phyloP scores from a whole-genome alignment of 2,797 vertebrate genomes.

The Danio kyathit region DNA sequence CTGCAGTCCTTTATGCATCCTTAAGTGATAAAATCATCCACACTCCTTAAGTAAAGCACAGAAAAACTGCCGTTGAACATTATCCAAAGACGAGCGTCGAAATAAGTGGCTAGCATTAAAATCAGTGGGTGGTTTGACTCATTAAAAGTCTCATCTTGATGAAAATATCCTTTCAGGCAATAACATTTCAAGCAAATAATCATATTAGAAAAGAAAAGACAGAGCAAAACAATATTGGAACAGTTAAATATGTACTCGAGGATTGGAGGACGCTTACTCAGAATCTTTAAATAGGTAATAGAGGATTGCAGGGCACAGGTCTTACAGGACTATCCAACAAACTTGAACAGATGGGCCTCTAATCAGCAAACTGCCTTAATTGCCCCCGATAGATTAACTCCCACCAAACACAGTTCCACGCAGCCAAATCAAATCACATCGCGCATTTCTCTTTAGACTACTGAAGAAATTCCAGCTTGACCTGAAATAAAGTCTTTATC shows the following conservation, averaged over 20 bases:
- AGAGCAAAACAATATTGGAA: background rate
- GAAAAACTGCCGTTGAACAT: background rate
- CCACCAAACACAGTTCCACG: conserved; percentile 62
- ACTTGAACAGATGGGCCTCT: conserved; percentile 69
- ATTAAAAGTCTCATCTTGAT: conserved; percentile 15
- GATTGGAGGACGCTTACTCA: conserved; percentile 25
- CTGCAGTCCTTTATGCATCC: background rate
- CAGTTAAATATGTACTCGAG: background rate
- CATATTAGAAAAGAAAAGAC: too few species aligned
- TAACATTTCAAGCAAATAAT: too few species aligned
- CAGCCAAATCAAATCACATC: conserved; percentile 70
- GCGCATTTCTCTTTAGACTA: conserved; percentile 68
- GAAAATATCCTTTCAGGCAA: background rate
- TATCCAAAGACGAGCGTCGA: background rate
- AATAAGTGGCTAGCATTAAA: conserved; percentile 15
- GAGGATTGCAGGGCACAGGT: conserved; percentile 59
- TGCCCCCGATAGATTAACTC: conserved; percentile 73
- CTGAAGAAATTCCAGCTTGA: conserved; percentile 42
- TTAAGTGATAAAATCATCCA: background rate
- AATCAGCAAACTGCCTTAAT: conserved; percentile 69
- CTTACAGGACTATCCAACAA: conserved; percentile 62
- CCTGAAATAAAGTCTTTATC: conserved; percentile 34
- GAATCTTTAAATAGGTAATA: conserved; percentile 61
- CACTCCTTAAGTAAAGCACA: background rate
- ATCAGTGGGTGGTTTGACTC: conserved; percentile 13